Evolutionary conservation across 2,113 vertebrate species (phyloP).

Genomic region (Lophura nycthemera): DNA sequence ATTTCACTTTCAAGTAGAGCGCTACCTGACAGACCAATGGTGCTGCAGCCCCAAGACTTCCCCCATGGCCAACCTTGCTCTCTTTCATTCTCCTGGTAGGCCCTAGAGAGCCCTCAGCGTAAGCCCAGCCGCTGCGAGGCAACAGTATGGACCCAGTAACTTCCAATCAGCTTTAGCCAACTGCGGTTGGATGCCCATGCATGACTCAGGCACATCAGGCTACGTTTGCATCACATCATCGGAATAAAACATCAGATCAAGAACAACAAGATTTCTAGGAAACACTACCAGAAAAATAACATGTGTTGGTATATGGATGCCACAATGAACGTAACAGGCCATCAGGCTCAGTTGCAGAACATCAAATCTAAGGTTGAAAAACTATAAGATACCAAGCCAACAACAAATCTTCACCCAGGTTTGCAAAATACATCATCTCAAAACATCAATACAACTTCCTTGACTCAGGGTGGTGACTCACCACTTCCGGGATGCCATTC

Average conservation of each 20-base stretch:
- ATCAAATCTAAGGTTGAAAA: no score
- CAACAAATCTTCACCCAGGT: no score
- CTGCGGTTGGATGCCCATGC: not conserved
- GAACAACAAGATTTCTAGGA: rapidly evolving
- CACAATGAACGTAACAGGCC: no score
- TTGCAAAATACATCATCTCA: no score
- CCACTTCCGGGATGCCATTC: no score
- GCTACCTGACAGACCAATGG: rapidly evolving
- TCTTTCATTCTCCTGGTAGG: not conserved
- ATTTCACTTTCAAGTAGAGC: rapidly evolving
- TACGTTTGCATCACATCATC: not conserved
- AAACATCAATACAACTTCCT: no score
- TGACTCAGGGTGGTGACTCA: no score
- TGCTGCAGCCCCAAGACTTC: rapidly evolving
- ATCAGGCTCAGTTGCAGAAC: no score
- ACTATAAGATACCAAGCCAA: no score
- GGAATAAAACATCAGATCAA: not conserved
- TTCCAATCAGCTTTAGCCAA: not conserved
- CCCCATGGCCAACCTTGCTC: rapidly evolving
- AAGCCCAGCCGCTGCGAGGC: rapidly evolving
- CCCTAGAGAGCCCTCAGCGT: rapidly evolving
- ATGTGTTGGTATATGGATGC: not conserved
- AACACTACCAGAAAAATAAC: not conserved
- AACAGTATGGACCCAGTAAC: rapidly evolving
- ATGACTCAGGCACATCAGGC: rapidly evolving